These are phyloP conservation scores for Xenopus petersii DNA, from an alignment of 2,797 vertebrate species.

Conservation along the genomic window DNA sequence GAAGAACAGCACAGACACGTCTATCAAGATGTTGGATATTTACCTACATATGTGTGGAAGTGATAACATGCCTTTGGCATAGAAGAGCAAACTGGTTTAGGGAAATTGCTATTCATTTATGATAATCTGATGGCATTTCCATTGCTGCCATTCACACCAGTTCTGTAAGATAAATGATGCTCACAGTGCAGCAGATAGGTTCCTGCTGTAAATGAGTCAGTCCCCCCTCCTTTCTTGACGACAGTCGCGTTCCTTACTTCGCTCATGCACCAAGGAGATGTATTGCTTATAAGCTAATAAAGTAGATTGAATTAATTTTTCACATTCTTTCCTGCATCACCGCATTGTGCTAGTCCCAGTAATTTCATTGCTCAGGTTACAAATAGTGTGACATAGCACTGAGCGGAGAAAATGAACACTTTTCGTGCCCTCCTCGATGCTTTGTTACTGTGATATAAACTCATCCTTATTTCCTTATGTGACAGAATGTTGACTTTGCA, in stretches of 20 bases:
- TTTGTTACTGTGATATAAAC: slow-evolving; percentile 11
- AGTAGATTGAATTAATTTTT: slow-evolving; percentile 10
- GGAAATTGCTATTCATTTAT: neutral
- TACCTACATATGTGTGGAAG: no score
- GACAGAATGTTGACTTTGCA: slow-evolving; percentile 28
- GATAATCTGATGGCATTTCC: neutral
- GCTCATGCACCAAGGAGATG: neutral
- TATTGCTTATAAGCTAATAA: slow-evolving; percentile 9
- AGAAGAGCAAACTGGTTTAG: no score
- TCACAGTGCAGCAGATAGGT: neutral
- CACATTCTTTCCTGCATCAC: slow-evolving; percentile 5
- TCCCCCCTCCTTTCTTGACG: neutral
- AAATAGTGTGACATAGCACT: slow-evolving; percentile 6
- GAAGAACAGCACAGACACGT: no score
- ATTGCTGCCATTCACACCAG: neutral
- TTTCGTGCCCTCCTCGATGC: slow-evolving; percentile 2
- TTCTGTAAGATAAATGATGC: neutral
- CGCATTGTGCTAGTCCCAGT: neutral
- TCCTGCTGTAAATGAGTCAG: neutral
- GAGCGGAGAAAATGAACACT: neutral
- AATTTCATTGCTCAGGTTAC: neutral
- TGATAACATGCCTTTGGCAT: no score
- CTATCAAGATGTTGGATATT: no score
- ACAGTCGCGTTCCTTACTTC: neutral
- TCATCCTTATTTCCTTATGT: slow-evolving; percentile 30